These are phyloP conservation scores for Synaphobranchus kaupii DNA, from an alignment of 2,797 vertebrate species.

Conservation along the genomic window DNA sequence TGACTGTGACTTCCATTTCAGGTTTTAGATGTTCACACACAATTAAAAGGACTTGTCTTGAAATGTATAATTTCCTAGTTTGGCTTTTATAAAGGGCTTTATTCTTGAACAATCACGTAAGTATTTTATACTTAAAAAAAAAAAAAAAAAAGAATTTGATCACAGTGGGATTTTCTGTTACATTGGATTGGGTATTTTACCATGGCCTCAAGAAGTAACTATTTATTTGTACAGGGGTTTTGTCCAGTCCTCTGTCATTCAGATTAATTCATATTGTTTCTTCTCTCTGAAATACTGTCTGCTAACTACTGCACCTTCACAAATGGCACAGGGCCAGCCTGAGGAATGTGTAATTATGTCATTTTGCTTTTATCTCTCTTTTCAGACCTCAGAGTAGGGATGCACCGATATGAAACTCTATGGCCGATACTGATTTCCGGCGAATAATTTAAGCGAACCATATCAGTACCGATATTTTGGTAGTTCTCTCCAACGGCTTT, in stretches of 20 bases:
- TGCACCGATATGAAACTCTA: no score
- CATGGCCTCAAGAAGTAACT: not conserved
- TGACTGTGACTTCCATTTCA: not conserved
- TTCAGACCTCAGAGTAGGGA: not conserved
- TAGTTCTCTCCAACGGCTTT: no score
- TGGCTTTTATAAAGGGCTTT: constrained; percentile 6
- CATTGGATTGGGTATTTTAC: not conserved
- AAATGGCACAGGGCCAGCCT: not conserved
- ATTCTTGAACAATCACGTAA: not conserved
- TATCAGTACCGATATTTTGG: no score
- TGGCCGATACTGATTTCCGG: no score
- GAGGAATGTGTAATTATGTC: not conserved
- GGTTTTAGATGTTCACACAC: not conserved
- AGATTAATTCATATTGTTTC: not conserved
- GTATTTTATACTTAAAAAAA: not conserved
- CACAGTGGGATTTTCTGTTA: not conserved
- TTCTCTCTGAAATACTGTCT: not conserved
- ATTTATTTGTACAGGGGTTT: not conserved
- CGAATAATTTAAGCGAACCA: no score
- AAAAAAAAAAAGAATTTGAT: not conserved
- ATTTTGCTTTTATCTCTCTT: not conserved
- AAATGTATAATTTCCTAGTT: not conserved
- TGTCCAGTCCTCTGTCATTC: not conserved
- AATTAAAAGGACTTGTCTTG: constrained; percentile 14
- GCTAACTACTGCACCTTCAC: not conserved